phyloP scores from a whole-genome alignment of 2,113 vertebrate genomes.

The Nesospiza acunhae region DNA sequence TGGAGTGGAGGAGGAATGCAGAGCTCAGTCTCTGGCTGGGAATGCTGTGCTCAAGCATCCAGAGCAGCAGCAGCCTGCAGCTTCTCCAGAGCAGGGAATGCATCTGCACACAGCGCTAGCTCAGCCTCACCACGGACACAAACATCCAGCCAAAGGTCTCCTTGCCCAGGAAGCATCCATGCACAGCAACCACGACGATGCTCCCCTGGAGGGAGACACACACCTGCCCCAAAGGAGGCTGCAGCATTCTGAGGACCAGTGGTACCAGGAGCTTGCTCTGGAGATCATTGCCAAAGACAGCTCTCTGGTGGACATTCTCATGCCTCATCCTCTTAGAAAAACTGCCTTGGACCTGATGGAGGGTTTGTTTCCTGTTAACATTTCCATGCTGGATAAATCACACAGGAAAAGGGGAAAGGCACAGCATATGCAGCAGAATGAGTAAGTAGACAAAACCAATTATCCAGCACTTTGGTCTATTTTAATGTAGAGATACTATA shows the following conservation, averaged over 20 bases:
- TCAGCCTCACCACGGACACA: not conserved
- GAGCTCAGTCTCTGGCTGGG: not conserved
- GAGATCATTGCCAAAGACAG: constrained; percentile 82
- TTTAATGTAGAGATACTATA: not conserved
- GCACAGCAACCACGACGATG: accelerated
- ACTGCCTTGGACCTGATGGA: constrained; percentile 88
- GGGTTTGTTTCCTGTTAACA: constrained; percentile 84
- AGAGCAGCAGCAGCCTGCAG: not conserved
- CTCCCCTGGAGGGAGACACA: not conserved
- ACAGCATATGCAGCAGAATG: not conserved
- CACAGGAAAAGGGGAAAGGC: not conserved
- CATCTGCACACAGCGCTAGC: accelerated
- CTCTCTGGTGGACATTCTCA: constrained; percentile 79
- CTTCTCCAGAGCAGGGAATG: not conserved
- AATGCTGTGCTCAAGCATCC: accelerated
- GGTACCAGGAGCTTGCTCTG: constrained; percentile 78
- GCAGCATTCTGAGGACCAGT: constrained; percentile 39
- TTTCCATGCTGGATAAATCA: constrained; percentile 77
- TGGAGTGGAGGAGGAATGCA: not conserved
- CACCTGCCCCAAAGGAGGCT: not conserved
- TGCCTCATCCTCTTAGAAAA: constrained; percentile 79
- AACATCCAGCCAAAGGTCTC: not conserved
- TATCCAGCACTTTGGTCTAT: not conserved
- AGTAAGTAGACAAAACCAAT: not conserved
- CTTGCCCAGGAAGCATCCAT: not conserved